These are phyloP conservation scores for Chlamydotis undulata DNA, from an alignment of 2,113 vertebrate genomes.

Conservation along the genomic window DNA sequence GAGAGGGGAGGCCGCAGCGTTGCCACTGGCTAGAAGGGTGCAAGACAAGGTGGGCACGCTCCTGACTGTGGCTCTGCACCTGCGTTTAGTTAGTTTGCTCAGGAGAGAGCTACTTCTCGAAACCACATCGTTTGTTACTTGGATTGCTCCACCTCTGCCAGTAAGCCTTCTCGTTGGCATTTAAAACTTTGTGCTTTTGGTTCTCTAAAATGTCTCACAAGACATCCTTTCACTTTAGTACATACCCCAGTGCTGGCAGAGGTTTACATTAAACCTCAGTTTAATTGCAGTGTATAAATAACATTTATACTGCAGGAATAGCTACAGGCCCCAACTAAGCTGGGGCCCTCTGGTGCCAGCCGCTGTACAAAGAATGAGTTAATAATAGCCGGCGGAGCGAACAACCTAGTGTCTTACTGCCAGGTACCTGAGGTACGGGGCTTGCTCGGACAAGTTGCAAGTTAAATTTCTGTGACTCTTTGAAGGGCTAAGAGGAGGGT, in stretches of 20 bases:
- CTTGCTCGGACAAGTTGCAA: background rate
- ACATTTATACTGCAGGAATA: background rate
- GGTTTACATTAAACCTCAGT: constrained; percentile 7
- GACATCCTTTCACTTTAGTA: background rate
- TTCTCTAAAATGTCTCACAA: background rate
- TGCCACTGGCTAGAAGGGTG: background rate
- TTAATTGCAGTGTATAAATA: constrained; percentile 43
- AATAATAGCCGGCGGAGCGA: background rate
- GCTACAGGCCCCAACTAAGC: background rate
- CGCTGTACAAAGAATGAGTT: background rate
- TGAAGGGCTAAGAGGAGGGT: background rate
- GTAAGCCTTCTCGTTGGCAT: background rate
- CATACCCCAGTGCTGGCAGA: background rate
- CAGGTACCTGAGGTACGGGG: background rate
- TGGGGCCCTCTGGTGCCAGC: background rate
- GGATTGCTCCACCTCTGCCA: background rate
- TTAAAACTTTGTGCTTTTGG: background rate
- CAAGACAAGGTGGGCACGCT: background rate
- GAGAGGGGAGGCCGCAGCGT: background rate
- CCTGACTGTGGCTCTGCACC: background rate
- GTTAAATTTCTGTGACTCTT: background rate
- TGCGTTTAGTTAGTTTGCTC: background rate
- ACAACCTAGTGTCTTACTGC: background rate
- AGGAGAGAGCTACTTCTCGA: background rate
- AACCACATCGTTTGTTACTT: background rate